A percentile compares a stretch with the other conserved stretches of the same genome.
phyloP scores from a whole-genome alignment of 2,888 invertebrate species.

The Plebejus anna region DNA sequence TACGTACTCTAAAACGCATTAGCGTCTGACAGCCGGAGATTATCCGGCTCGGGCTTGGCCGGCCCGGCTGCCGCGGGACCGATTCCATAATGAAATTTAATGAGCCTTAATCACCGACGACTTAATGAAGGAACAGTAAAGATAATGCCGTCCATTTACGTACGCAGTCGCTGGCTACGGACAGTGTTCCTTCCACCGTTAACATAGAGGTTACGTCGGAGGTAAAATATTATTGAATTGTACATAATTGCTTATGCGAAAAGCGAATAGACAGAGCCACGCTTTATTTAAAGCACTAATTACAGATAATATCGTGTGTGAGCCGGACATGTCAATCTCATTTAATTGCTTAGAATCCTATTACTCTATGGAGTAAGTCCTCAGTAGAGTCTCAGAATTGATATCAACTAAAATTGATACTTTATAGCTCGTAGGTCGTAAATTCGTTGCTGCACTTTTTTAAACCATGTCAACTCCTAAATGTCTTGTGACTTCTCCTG shows the following conservation, averaged over 20 bases:
- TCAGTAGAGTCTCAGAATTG: too few relatives aligned
- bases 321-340: conserved; percentile 22
- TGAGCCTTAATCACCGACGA: conserved; percentile 78
- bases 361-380: neutral
- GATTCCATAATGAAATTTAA: conserved; percentile 75
- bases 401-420: too few relatives aligned
- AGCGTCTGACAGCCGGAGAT: conserved; percentile 78
- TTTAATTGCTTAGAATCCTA: conserved; percentile 22
- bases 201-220: too few relatives aligned
- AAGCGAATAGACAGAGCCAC: conserved; percentile 18
- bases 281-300: conserved; percentile 24
- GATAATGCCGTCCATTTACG: conserved; percentile 47
- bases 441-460: too few relatives aligned
- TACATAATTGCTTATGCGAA: conserved; percentile 23
- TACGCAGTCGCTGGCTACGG: neutral
- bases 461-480: too few relatives aligned
- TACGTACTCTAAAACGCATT: conserved; percentile 81
- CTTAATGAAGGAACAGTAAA: conserved; percentile 73
- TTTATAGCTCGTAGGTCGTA: too few relatives aligned
- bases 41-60: conserved; percentile 71
- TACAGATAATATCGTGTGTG: conserved; percentile 24
- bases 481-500: too few relatives aligned
- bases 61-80: conserved; percentile 61
- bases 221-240: too few relatives aligned
- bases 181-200: too few relatives aligned